Evolutionary conservation across 2,797 vertebrate genomes (phyloP), one percentile per base, ranked within the genome.

Genomic region (Odontamblyopus lacepedii): DNA sequence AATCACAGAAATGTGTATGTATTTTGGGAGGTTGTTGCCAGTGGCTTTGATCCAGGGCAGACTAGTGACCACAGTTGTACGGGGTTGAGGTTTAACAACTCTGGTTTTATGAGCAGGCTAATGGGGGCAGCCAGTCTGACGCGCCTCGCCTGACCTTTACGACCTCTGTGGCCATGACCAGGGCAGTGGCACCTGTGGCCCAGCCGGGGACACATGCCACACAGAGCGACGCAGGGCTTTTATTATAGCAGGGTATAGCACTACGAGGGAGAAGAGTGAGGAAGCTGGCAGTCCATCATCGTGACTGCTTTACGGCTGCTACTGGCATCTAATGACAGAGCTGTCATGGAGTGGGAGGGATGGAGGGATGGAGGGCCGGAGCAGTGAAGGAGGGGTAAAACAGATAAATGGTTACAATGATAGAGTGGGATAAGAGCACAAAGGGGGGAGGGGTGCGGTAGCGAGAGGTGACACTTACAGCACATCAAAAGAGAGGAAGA

Each of bases 291-390:
- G 83, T 92, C 85, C 86, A 92, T 92, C 91, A 93, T 84, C 72
- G 85, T 89, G 89, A 89, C 88, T 90, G 86, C 89, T 94, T 92
- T 93, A 92, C 91, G 90, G 92, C 87, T 13, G 63, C 86, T 84
- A 81, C 89, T 87, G 90, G 89, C 87, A 89, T 89, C 87, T 91
- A 92, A 92, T 91, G 91, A 91, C 88, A 90, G 89, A 87, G 87
- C 89, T 88, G 91, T 92, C 89, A 82, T 72, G 79, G 76, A 86
- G 88, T 81, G 74, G 83, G 83, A 88, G 87, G 83, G 75, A 86
- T 78, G 76, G 82, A 84, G 80, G 77, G 81, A 87, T 79, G 76
- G 80, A 78, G 62, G 69, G 76, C 61, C 57, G 0, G 71, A 76
- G 75, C 81, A 79, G 75, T 73, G 71, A 82, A 89, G 75, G 73